Percentiles rank a stretch among this genome's conserved stretches.
These are phyloP conservation scores for Eumerus sabulonum DNA, from an alignment of 2,888 invertebrate species.

Conservation along the genomic window DNA sequence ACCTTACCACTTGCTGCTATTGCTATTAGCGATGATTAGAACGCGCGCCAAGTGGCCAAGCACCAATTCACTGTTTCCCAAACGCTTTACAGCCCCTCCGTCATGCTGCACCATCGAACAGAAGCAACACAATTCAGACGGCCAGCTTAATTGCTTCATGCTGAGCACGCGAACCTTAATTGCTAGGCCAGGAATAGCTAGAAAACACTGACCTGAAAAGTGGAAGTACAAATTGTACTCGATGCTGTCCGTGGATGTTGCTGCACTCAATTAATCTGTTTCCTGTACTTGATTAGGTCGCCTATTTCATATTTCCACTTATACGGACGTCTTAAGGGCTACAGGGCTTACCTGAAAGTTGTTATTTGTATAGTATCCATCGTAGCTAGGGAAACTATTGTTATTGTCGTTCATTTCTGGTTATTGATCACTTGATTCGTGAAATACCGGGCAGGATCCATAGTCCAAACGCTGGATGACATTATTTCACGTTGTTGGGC, in stretches of 20 bases:
- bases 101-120: slow-evolving; percentile 1
- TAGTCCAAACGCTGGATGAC: too few species aligned
- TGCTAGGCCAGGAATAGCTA: slow-evolving; percentile 8
- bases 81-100: slow-evolving; percentile 2
- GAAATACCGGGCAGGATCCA: neutral
- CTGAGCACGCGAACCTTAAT: slow-evolving; percentile 56
- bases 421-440: slow-evolving; percentile 20
- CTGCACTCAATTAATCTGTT: slow-evolving; percentile 48
- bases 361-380: slow-evolving; percentile 72
- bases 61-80: slow-evolving; percentile 20
- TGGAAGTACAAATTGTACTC: slow-evolving; percentile 12
- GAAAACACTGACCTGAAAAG: slow-evolving; percentile 54
- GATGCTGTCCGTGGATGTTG: slow-evolving; percentile 11
- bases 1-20: slow-evolving; percentile 27
- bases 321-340: too few species aligned
- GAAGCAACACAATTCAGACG: too few species aligned
- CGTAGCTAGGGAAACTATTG: slow-evolving; percentile 71
- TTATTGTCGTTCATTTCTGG: slow-evolving; percentile 72
- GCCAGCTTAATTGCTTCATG: slow-evolving; percentile 56
- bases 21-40: slow-evolving; percentile 28
- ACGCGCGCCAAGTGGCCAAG: slow-evolving; percentile 51
- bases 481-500: too few species aligned
- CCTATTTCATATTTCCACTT: neutral
- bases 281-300: slow-evolving; percentile 42
- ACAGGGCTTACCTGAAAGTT: slow-evolving; percentile 72